These are phyloP conservation scores for Tuberolachnus salignus DNA, from an alignment of 2,888 invertebrate genomes.

Conservation along the genomic window DNA sequence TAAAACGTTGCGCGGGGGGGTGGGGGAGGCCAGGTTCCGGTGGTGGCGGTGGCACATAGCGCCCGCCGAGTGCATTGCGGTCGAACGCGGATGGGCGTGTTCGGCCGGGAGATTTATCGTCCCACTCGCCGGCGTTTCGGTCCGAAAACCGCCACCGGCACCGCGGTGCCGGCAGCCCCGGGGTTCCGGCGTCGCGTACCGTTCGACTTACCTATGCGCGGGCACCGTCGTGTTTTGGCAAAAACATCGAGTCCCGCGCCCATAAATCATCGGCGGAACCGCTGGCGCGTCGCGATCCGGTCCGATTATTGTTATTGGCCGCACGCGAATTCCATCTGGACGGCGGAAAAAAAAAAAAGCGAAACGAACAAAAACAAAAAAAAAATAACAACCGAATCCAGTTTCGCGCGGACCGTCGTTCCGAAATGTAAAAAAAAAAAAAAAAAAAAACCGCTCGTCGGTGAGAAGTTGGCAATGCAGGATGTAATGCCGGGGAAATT, in stretches of 20 bases:
- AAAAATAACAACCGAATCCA: too few relatives aligned
- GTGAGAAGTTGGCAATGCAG: too few relatives aligned
- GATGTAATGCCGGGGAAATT: too few relatives aligned
- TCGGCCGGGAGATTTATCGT: conserved; percentile 35
- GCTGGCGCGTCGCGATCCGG: not conserved
- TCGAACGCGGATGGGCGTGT: conserved; percentile 1
- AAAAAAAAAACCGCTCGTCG: too few relatives aligned
- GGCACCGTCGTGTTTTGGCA: conserved; percentile 25
- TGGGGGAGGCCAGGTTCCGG: not conserved
- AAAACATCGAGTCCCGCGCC: conserved; percentile 9
- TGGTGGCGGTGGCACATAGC: too few relatives aligned
- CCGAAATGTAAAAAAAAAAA: too few relatives aligned
- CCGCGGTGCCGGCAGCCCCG: not conserved
- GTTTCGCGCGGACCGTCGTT: too few relatives aligned
- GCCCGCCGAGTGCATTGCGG: not conserved
- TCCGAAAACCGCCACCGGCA: conserved; percentile 12
- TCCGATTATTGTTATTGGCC: conserved; percentile 26
- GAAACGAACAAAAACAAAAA: too few relatives aligned
- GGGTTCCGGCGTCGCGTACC: conserved; percentile 18
- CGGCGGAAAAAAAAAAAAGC: not conserved
- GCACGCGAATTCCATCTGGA: not conserved
- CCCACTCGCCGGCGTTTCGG: not conserved
- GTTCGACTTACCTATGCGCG: conserved; percentile 35
- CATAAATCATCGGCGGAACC: conserved; percentile 27
- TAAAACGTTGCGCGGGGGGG: conserved; percentile 14